Evolutionary conservation across 2,888 invertebrate species (phyloP).

Genomic region (Panopea generosa): DNA sequence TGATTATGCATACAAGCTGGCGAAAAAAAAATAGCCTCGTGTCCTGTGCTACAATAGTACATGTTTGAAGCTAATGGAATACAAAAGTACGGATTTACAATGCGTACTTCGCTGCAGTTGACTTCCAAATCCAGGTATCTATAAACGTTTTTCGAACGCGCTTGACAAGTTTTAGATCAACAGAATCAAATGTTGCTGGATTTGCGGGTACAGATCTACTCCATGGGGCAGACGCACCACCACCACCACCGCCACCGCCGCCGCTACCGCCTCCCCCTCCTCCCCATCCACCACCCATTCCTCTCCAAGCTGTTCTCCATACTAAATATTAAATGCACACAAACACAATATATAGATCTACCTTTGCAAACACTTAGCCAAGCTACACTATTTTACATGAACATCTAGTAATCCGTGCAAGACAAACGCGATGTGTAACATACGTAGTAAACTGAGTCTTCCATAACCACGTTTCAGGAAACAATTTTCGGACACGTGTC

Average conservation of each 20-base stretch:
- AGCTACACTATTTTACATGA: neutral
- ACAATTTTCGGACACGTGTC: neutral
- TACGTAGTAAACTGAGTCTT: conserved; percentile 3
- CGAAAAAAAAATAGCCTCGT: too few relatives aligned
- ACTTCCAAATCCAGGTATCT: conserved; percentile 17
- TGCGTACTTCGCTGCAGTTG: conserved; percentile 11
- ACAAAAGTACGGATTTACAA: too few relatives aligned
- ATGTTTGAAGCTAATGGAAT: too few relatives aligned
- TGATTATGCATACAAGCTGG: too few relatives aligned
- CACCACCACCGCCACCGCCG: neutral
- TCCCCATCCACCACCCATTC: too few relatives aligned
- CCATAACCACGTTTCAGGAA: conserved; percentile 20
- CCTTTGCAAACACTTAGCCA: neutral
- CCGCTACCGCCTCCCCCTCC: neutral
- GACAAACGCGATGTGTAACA: conserved; percentile 2
- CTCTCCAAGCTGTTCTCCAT: conserved; percentile 1
- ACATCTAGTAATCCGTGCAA: neutral
- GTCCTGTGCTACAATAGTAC: too few relatives aligned
- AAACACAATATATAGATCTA: neutral
- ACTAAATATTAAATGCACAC: neutral
- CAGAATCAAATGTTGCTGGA: conserved; percentile 1
- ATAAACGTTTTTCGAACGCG: conserved; percentile 16
- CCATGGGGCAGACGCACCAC: neutral
- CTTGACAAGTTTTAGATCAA: neutral
- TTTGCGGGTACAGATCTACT: too few relatives aligned